These are phyloP conservation scores for Formica exsecta DNA, from an alignment of 1,140 invertebrate genomes.

Conservation along the genomic window DNA sequence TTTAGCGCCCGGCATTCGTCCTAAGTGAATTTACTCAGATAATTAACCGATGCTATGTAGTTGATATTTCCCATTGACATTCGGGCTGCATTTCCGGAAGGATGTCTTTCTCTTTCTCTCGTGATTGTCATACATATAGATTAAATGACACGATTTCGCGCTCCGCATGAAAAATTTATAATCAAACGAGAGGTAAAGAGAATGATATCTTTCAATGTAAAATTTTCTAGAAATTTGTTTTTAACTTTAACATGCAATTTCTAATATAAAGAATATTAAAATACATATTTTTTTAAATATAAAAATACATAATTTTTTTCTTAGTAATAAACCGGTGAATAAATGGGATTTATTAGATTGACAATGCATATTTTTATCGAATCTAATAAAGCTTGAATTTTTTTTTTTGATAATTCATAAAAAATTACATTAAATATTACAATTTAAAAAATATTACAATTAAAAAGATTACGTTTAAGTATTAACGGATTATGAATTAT, in stretches of 20 bases:
- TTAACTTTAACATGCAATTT: too few species aligned
- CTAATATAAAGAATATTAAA: too few species aligned
- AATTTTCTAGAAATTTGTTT: neutral
- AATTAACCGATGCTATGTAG: constrained; percentile 45
- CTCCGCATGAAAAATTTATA: neutral
- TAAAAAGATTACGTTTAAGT: neutral
- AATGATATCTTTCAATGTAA: neutral
- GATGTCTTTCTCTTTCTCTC: neutral
- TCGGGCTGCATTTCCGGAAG: constrained; percentile 3
- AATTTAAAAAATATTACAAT: too few species aligned
- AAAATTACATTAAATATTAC: too few species aligned
- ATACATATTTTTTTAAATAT: neutral
- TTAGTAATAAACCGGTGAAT: too few species aligned
- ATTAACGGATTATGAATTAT: neutral
- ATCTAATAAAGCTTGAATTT: neutral
- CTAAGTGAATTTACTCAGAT: constrained; percentile 45
- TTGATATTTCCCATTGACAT: constrained; percentile 14
- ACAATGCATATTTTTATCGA: neutral
- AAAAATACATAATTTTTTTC: neutral
- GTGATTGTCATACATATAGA: neutral
- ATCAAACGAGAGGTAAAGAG: neutral
- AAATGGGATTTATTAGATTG: neutral
- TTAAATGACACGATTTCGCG: neutral
- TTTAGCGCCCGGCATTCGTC: constrained; percentile 29
- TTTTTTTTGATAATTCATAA: too few species aligned